Evolutionary conservation across 2,888 invertebrate species (phyloP), one percentile per base, ranked within the genome.

Genomic region (Watsonalla cultraria): DNA sequence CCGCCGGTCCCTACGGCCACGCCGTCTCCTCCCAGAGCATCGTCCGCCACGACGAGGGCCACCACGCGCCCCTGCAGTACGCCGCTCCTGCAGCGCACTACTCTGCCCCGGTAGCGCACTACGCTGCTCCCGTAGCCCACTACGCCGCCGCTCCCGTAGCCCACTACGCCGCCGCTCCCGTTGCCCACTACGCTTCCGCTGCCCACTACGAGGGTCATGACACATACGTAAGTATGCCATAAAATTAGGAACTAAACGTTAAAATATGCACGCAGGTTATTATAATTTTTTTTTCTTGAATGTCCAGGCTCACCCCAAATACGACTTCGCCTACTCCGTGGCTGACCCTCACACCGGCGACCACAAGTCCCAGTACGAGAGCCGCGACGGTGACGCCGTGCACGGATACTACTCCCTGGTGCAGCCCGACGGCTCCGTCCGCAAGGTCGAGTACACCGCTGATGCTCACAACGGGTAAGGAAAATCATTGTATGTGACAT

Each of bases 351-450:
- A 91, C 63, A 90, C 90, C 52, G 92, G 91, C 34, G 91, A 91
- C 75, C 82, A 90, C 68, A 91, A 91, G 72, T 74, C 78, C 52
- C 86, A 86, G 72, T 82, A 85, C 65, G 91, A 90, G 66, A 70
- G 69, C 57, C 75, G 82, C 56, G 86, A 85, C 58, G 88, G 88
- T 45, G 87, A 88, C 65, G 76, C 78, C 51, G 92, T 93, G 52
- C 86, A 91, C 68, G 93, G 93, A 47, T 90, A 90, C 70, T 93
- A 93, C 78, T 87, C 89, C 37, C 80, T 92, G 54, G 84, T 89
- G 60, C 91, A 92, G 70, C 91, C 92, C 51, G 91, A 91, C 14
- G 91, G 81, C 56, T 73, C 92, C 65, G 76, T 90, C 51, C 87
- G 92, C 68, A 91, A 89, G 56, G 92, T 92, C 45, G 90, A 91